Conservation (phyloP, 2,113 vertebrate genomes). For the Tragelaphus imberbis region DNA sequence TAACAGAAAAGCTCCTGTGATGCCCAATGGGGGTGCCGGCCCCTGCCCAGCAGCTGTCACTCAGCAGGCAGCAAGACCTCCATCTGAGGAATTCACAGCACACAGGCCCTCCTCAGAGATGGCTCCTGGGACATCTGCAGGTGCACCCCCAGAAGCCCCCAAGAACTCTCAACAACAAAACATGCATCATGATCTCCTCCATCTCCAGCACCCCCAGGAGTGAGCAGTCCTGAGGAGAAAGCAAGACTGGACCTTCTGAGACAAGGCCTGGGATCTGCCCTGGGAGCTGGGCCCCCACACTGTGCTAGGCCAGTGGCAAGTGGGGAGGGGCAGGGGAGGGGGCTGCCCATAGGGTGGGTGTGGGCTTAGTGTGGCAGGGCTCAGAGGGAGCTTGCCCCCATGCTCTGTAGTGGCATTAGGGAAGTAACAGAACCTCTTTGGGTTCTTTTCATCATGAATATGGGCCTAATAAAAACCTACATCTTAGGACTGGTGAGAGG, state of each 20-base stretch:
- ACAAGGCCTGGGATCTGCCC: not conserved
- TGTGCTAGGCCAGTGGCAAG: not conserved
- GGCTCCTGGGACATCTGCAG: not conserved
- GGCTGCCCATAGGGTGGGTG: not conserved
- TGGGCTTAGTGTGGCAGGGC: not conserved
- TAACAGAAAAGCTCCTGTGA: not conserved
- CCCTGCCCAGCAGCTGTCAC: not conserved
- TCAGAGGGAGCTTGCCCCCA: not conserved
- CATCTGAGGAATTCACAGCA: not conserved
- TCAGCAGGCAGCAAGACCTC: not conserved
- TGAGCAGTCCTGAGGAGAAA: not conserved
- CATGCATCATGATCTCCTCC: not conserved
- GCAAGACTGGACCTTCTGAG: not conserved
- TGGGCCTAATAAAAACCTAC: not conserved
- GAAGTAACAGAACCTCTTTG: not conserved
- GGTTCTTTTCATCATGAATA: not conserved
- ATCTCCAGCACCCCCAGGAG: not conserved
- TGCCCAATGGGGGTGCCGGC: not conserved
- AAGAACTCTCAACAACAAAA: not conserved
- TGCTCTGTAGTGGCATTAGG: not conserved
- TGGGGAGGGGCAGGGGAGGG: too few species aligned
- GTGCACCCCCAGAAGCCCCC: not conserved
- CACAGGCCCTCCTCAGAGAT: not conserved
- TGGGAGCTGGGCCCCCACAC: fast-evolving
- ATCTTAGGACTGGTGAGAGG: not conserved